Evolutionary conservation across 2,888 invertebrate species (phyloP).

Genomic region (Crocallis elinguaria): DNA sequence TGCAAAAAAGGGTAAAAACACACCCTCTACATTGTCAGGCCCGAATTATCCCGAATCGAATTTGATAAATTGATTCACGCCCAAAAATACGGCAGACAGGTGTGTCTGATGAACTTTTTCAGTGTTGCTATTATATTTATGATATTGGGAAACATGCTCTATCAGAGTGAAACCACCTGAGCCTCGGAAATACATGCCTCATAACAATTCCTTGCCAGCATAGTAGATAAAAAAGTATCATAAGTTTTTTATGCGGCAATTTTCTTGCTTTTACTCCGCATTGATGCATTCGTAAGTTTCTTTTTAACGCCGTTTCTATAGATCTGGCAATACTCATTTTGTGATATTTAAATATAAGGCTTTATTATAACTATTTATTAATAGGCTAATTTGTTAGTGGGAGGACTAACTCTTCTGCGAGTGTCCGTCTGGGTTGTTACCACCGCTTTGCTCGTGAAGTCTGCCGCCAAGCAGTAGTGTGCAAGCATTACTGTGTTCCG

Average conservation of each 20-base stretch:
- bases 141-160: slow-evolving; percentile 19
- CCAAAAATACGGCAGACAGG: slow-evolving; percentile 25
- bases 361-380: too few species aligned
- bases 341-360: too few species aligned
- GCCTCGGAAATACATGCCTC: background rate
- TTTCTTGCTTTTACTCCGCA: too few species aligned
- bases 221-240: background rate
- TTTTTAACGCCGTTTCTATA: too few species aligned
- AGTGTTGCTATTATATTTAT: slow-evolving; percentile 1
- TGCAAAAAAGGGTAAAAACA: slow-evolving; percentile 14
- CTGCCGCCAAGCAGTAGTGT: too few species aligned
- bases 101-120: slow-evolving; percentile 18
- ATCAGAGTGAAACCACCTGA: slow-evolving; percentile 20
- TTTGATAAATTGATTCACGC: slow-evolving; percentile 29
- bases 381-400: too few species aligned
- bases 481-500: too few species aligned
- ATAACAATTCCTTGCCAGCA: background rate
- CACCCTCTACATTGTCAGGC: slow-evolving; percentile 4
- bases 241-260: background rate
- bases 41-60: slow-evolving; percentile 27
- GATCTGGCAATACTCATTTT: too few species aligned
- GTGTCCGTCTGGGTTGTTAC: too few species aligned
- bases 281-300: too few species aligned
- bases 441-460: too few species aligned
- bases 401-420: too few species aligned